These are phyloP conservation scores for Luperina nickerlii DNA, from an alignment of 2,888 invertebrate species.

Conservation along the genomic window DNA sequence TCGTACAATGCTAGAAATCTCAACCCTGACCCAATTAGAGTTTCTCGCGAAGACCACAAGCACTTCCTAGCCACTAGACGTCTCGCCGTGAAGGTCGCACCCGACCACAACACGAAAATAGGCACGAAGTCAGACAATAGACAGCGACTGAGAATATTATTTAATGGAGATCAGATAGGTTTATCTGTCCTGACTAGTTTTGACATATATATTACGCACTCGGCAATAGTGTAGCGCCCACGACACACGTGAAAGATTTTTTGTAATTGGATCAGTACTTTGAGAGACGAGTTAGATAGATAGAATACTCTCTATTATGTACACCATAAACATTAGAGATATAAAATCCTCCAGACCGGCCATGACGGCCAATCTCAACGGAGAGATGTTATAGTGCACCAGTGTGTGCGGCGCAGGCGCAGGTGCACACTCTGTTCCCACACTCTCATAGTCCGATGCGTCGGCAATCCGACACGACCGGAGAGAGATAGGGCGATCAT, in stretches of 20 bases:
- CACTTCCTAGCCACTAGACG: constrained; percentile 54
- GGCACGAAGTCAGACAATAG: constrained; percentile 25
- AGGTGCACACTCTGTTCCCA: too few species aligned
- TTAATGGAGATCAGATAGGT: constrained; percentile 4
- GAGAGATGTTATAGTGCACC: too few species aligned
- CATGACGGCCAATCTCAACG: too few species aligned
- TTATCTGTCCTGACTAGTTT: not conserved
- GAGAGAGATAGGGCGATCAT: too few species aligned
- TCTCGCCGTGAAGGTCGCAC: constrained; percentile 51
- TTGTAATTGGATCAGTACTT: not conserved
- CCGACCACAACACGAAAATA: constrained; percentile 39
- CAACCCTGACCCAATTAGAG: constrained; percentile 58
- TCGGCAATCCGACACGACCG: too few species aligned
- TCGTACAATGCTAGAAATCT: constrained; percentile 10
- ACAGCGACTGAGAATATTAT: constrained; percentile 7
- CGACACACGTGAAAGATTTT: not conserved
- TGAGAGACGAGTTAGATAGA: not conserved
- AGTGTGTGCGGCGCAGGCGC: too few species aligned
- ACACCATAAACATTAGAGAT: too few species aligned
- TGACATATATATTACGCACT: not conserved
- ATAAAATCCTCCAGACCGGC: too few species aligned
- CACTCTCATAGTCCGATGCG: too few species aligned
- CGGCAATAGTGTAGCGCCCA: not conserved
- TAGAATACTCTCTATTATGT: too few species aligned
- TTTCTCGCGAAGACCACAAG: constrained; percentile 32